Conservation (phyloP, 2,797 vertebrate genomes). For the Microtus obscurus region DNA sequence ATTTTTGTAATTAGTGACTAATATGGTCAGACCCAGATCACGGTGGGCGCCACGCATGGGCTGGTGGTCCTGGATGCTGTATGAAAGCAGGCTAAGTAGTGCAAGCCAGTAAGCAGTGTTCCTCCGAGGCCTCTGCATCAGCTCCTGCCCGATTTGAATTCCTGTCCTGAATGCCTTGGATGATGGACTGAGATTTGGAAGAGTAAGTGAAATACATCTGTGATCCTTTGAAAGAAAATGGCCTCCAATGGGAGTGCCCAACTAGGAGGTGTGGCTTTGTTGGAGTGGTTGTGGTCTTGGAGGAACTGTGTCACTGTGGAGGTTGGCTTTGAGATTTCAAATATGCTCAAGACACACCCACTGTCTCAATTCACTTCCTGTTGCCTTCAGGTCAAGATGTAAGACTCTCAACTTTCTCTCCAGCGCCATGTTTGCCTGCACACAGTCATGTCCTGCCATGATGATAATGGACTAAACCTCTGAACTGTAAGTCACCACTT, state of each 20-base stretch:
- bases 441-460: background rate
- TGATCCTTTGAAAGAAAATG: background rate
- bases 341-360: background rate
- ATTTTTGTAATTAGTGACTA: background rate
- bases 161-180: background rate
- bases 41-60: background rate
- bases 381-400: background rate
- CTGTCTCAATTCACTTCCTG: background rate
- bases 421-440: background rate
- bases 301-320: background rate
- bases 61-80: background rate
- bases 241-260: background rate
- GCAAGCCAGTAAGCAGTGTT: background rate
- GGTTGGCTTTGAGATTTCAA: background rate
- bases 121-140: background rate
- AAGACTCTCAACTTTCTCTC: background rate
- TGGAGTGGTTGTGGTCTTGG: background rate
- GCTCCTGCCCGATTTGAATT: background rate
- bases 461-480: background rate
- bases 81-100: background rate
- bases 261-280: background rate
- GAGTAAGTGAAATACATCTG: background rate
- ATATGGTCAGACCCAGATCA: background rate
- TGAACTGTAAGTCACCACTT: background rate
- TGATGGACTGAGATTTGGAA: background rate